Evolutionary conservation across 1,140 invertebrate genomes (phyloP), one percentile per base, ranked within the genome.

Genomic region (Drosophila lowei): DNA sequence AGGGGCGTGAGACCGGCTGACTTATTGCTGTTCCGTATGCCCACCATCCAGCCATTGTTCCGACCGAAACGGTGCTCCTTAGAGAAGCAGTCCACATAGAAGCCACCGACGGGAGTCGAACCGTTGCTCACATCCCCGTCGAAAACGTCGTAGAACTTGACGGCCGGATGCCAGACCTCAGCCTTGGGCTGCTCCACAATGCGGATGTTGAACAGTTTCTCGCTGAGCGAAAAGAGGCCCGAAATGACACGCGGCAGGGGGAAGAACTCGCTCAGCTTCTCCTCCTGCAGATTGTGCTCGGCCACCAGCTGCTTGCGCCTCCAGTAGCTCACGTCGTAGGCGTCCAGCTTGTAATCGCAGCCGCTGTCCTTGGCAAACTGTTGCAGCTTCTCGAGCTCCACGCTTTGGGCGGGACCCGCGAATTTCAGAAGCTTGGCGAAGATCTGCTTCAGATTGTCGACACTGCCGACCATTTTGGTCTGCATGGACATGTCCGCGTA

Each of bases 271-370:
- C 94, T 92, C 13, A 97, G 92, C 62, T 94, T 92, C 44, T 94
- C 93, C 68, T 97, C 95, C 67, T 96, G 94, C 72, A 94, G 94
- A 60, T 94, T 93, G 76, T 93, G 96, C 11, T 95, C 90, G 2
- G 92, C 93, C 79, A 92, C 92, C 57, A 93, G 92, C 77, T 95
- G 94, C 89, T 96, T 95, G 79, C 95, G 93, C 63, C 94, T 93
- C 96, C 97, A 99, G 86, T 96, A 99, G 6, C 95, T 93, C 53
- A 99, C 92, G 91, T 99, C 98, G 94, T 96, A 99, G 43, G 94
- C 92, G 72, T 96, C 93, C 13, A 99, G 83, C 42, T 93, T 92
- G 11, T 93, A 93, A 21, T 94, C 92, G 75, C 96, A 96, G 6
- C 96, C 96, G 77, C 94, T 93, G 62, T 95, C 94, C 28, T 88